Conservation (phyloP, 2,888 invertebrate species). For the Trichogramma dendrolimi region DNA sequence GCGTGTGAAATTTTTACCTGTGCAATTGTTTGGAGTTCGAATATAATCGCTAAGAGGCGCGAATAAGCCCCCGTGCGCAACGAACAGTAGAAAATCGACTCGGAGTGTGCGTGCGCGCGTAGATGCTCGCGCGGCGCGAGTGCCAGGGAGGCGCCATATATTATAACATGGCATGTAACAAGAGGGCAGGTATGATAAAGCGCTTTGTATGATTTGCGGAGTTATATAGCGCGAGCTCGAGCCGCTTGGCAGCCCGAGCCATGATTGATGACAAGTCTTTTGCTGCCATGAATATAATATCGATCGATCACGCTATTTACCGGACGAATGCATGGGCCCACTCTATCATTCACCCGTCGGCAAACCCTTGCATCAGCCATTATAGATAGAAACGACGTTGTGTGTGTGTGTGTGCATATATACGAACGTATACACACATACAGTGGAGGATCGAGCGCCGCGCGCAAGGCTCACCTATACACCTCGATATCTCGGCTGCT, state of each 20-base stretch:
- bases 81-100: too few species aligned
- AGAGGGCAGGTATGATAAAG: constrained; percentile 44
- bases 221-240: constrained; percentile 33
- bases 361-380: not conserved
- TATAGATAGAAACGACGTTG: too few species aligned
- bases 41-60: too few species aligned
- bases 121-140: constrained; percentile 10
- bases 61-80: too few species aligned
- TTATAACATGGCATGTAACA: constrained; percentile 31
- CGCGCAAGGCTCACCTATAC: not conserved
- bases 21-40: too few species aligned
- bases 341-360: constrained; percentile 44
- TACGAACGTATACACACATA: too few species aligned
- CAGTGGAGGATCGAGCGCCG: not conserved
- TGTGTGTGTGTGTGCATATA: too few species aligned
- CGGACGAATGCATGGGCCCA: constrained; percentile 47
- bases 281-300: constrained; percentile 51
- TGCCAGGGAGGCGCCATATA: constrained; percentile 42
- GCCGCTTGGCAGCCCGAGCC: constrained; percentile 22
- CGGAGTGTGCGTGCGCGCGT: too few species aligned
- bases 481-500: constrained; percentile 33
- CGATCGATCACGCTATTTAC: constrained; percentile 51
- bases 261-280: constrained; percentile 50
- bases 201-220: constrained; percentile 31
- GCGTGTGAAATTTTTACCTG: too few species aligned